Conservation (phyloP, 2,113 vertebrate genomes). For the Mesoclemmys tuberculata region DNA sequence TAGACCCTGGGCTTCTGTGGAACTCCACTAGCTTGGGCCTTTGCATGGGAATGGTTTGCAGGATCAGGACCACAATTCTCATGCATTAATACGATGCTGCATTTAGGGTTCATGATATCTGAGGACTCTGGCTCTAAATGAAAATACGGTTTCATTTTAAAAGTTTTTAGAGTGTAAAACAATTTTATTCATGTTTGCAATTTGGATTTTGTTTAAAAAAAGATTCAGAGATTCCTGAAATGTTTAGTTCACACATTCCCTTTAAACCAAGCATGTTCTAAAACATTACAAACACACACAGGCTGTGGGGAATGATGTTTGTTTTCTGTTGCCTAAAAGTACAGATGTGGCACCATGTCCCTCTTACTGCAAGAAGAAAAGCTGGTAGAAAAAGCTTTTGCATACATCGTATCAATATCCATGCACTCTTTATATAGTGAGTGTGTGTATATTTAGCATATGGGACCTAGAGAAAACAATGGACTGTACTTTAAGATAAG, state of each 20-base stretch:
- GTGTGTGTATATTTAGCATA: neutral
- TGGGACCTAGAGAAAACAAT: neutral
- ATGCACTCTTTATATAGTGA: neutral
- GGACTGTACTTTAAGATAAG: neutral
- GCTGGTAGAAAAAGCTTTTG: neutral
- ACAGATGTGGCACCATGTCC: neutral
- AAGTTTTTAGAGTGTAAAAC: neutral
- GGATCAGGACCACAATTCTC: neutral
- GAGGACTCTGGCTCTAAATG: neutral
- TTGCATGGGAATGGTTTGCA: neutral
- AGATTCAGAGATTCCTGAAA: neutral
- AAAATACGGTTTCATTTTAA: neutral
- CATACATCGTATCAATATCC: neutral
- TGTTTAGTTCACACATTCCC: neutral
- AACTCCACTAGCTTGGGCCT: neutral
- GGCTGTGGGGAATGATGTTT: neutral
- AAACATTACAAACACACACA: neutral
- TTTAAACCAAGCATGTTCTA: neutral
- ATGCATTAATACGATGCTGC: neutral
- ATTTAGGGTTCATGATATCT: neutral
- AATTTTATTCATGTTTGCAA: neutral
- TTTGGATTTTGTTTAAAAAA: neutral
- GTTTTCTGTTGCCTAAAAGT: neutral
- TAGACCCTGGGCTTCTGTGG: neutral
- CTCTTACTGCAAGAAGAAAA: neutral